Conservation (phyloP, 2,888 invertebrate species). For the Drosophila nigricruria region DNA sequence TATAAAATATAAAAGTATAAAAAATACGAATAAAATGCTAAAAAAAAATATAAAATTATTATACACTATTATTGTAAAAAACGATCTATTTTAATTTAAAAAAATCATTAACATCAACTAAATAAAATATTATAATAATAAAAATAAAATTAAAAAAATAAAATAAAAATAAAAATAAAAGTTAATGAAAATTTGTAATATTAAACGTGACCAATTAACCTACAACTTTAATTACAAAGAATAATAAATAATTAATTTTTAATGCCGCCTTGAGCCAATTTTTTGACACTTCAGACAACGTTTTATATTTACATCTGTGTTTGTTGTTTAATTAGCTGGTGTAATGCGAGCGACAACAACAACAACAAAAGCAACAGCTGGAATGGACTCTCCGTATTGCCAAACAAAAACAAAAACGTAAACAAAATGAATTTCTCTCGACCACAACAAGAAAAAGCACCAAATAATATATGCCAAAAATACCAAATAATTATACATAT, state of each 20-base stretch:
- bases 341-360: constrained; percentile 22
- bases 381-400: constrained; percentile 7
- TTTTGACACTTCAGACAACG: constrained; percentile 19
- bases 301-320: constrained; percentile 24
- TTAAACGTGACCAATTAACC: constrained; percentile 18
- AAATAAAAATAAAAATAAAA: neutral
- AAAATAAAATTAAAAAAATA: neutral
- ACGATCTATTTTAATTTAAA: no score
- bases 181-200: no score
- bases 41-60: neutral
- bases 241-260: constrained; percentile 3
- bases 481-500: constrained; percentile 35
- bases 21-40: no score
- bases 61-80: no score
- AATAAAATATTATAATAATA: neutral
- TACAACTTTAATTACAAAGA: constrained; percentile 10
- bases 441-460: constrained; percentile 30
- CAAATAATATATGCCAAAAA: constrained; percentile 62
- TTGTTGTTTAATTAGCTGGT: constrained; percentile 59
- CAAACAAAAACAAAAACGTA: constrained; percentile 5
- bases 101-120: no score
- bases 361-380: constrained; percentile 24
- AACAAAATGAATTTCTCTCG: constrained; percentile 54
- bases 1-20: neutral
- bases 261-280: constrained; percentile 30